Percentiles rank a stretch among this genome's conserved stretches.
Evolutionary conservation across 2,797 vertebrate species (phyloP).

Genomic region (Scolopax rusticola): DNA sequence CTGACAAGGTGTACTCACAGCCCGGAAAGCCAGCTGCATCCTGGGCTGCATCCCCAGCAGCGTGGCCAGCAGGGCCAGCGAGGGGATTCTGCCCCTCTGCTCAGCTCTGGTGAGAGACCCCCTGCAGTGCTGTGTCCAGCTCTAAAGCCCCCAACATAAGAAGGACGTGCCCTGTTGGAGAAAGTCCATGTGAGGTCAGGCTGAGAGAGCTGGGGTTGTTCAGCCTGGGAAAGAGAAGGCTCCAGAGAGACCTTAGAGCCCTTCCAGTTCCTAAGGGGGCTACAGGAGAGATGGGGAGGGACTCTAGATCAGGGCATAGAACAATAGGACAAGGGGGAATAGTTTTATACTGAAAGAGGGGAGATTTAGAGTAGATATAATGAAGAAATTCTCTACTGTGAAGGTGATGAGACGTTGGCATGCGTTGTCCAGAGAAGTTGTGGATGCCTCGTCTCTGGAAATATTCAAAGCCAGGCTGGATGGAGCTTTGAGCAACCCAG

Average conservation of each 20-base stretch:
- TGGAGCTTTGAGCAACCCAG: neutral
- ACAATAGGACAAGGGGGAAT: neutral
- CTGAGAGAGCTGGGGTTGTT: neutral
- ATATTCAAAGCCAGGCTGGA: neutral
- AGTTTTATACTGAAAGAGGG: neutral
- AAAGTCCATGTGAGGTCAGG: neutral
- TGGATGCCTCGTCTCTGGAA: neutral
- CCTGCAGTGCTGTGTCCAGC: neutral
- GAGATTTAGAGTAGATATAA: neutral
- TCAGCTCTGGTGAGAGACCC: neutral
- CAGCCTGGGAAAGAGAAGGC: neutral
- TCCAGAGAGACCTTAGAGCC: neutral
- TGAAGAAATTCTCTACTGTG: neutral
- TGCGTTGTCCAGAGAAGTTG: neutral
- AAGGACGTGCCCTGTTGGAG: neutral
- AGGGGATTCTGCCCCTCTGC: neutral
- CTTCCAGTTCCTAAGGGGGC: neutral
- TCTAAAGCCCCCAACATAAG: neutral
- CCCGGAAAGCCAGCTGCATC: neutral
- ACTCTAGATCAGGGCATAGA: neutral
- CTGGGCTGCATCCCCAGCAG: neutral
- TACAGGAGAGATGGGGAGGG: neutral
- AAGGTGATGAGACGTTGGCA: neutral
- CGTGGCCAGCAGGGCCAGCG: neutral
- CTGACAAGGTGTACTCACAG: neutral